Evolutionary conservation across 2,888 invertebrate genomes (phyloP).

Genomic region (Philereme vetulata): DNA sequence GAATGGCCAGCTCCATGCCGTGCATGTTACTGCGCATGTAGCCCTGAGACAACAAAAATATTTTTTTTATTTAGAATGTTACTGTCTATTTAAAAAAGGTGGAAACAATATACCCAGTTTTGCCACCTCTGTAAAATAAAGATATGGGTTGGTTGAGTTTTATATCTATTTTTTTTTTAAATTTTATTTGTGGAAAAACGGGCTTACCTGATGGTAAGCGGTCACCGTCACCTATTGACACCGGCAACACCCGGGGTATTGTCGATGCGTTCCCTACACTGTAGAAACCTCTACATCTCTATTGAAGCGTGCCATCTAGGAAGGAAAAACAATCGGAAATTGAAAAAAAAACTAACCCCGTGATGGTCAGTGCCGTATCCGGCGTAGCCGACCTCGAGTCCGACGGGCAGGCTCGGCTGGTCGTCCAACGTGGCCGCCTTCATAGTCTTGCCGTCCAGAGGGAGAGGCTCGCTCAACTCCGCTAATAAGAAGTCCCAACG

Average conservation of each 20-base stretch:
- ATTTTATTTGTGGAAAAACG: too few relatives aligned
- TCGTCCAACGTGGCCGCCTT: slow-evolving; percentile 60
- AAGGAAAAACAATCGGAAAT: too few relatives aligned
- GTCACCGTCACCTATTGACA: too few relatives aligned
- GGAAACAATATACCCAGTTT: background rate
- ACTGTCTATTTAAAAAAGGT: too few relatives aligned
- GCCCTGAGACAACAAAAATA: slow-evolving; percentile 51
- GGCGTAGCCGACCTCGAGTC: slow-evolving; percentile 61
- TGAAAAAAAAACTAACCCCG: slow-evolving; percentile 53
- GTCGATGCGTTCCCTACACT: too few relatives aligned
- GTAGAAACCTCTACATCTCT: too few relatives aligned
- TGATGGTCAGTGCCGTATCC: slow-evolving; percentile 73
- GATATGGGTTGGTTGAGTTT: too few relatives aligned
- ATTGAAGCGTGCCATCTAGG: too few relatives aligned
- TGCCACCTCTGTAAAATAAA: background rate
- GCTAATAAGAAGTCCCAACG: slow-evolving; percentile 72
- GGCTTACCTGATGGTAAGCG: too few relatives aligned
- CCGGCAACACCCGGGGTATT: too few relatives aligned
- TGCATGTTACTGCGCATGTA: slow-evolving; percentile 75
- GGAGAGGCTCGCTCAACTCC: slow-evolving; percentile 65
- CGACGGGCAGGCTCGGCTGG: slow-evolving; percentile 39
- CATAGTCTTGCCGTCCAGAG: slow-evolving; percentile 60
- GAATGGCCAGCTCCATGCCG: slow-evolving; percentile 62
- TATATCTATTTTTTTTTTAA: too few relatives aligned
- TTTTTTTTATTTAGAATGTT: too few relatives aligned